Conservation (phyloP, 1,140 invertebrate genomes). For the Hycleus phaleratus region DNA sequence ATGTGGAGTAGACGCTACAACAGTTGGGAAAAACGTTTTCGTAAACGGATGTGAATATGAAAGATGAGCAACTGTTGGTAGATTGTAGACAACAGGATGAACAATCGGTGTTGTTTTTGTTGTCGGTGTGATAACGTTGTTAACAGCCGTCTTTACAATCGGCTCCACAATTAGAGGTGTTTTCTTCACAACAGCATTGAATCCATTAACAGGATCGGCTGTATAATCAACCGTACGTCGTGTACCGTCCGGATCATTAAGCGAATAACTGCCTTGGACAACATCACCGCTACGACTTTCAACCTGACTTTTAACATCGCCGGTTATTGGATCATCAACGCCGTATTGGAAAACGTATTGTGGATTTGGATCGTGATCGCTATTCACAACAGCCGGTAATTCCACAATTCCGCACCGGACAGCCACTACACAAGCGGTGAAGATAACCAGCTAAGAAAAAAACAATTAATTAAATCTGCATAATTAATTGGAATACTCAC, state of each 20-base stretch:
- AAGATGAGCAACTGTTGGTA: not conserved
- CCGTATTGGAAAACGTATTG: constrained; percentile 49
- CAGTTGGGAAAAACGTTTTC: too few relatives aligned
- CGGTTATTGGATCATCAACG: constrained; percentile 48
- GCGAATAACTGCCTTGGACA: constrained; percentile 56
- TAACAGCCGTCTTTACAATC: not conserved
- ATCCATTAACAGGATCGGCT: constrained; percentile 47
- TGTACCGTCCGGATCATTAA: constrained; percentile 57
- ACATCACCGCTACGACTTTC: constrained; percentile 52
- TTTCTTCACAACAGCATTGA: constrained; percentile 42
- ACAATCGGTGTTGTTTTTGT: not conserved
- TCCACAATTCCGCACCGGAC: not conserved
- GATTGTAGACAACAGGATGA: not conserved
- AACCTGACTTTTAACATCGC: constrained; percentile 50
- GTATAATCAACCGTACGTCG: constrained; percentile 58
- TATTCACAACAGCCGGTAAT: not conserved
- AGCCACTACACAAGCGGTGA: constrained; percentile 5
- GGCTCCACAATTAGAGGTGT: constrained; percentile 22
- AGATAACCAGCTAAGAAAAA: constrained; percentile 14
- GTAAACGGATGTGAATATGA: too few relatives aligned
- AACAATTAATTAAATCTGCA: not conserved
- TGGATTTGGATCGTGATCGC: constrained; percentile 40
- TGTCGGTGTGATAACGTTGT: too few relatives aligned
- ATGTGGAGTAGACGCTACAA: too few relatives aligned
- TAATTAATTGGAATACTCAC: constrained; percentile 11